Base-by-base conservation (phyloP, 35 echinoderm and acorn worm genomes). In the Amphiura filiformis region DNA sequence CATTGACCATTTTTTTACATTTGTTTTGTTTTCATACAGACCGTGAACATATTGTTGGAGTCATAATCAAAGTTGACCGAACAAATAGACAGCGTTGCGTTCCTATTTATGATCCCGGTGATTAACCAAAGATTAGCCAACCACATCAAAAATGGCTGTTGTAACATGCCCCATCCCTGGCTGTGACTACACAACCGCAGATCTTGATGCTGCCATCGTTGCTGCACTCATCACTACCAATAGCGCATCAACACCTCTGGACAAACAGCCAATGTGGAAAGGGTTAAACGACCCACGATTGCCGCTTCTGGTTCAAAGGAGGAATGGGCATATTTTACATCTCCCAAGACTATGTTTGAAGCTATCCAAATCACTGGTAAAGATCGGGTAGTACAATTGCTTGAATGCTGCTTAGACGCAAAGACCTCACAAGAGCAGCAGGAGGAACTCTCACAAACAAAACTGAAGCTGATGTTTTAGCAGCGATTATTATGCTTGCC, bases 331-430 rank as follows among this genome's bases (percentile, higher is more conserved):
- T 15, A 70, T 70, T 11, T 70, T 70, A 23, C 32, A 23, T 78
- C 85, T 77, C 34, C 36, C n/a, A n/a, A 52, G 87, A 89, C 35
- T 89, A 82, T 77, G 88, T n/a, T 84, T 7, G 65, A 90, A 22
- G 88, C 88, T 0, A 90, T 80, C 26, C 83, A 83, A 32, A 78
- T 90, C 18, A 90, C 80, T n/a, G 81, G 65, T 37, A 82, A 80
- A 36, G 88, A 84, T 65, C 57, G 42, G 39, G 88, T 84, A 13
- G 80, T 91, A 17, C 89, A 84, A 39, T 56, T 91, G 26, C 76
- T 86, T 2, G 89, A 91, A 81, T 91, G 89, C 35, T 90, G 81
- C 41, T 57, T 79, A 31, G 83, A 86, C 82, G 83, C 11, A 91
- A 86, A 47, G 83, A 84, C 88, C 80, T 84, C 9, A 90, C 80